Conservation (phyloP, 2,888 invertebrate genomes). For the Gymnoscelis rufifasciata region DNA sequence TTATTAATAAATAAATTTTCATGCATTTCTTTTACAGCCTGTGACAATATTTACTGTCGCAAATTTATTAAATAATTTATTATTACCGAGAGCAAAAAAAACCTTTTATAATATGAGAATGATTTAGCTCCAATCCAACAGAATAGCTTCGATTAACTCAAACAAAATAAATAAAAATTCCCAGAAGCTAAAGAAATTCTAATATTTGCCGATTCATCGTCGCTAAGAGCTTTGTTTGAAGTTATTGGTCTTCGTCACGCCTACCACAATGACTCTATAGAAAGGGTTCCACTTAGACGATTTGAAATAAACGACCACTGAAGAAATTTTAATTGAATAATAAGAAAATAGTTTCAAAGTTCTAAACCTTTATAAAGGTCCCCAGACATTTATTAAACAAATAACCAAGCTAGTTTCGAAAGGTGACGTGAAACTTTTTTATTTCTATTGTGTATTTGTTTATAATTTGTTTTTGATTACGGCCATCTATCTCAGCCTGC, state of each 20-base stretch:
- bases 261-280: conserved; percentile 57
- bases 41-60: too few species aligned
- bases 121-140: too few species aligned
- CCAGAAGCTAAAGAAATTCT: conserved; percentile 27
- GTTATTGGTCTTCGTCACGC: conserved; percentile 56
- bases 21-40: too few species aligned
- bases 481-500: conserved; percentile 33
- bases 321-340: conserved; percentile 54
- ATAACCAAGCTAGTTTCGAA: neutral
- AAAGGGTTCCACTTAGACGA: conserved; percentile 55
- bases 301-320: conserved; percentile 50
- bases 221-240: conserved; percentile 69
- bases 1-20: too few species aligned
- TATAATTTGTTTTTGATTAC: conserved; percentile 9
- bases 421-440: neutral
- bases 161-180: conserved; percentile 11
- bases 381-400: conserved; percentile 3
- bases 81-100: too few species aligned
- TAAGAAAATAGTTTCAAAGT: conserved; percentile 31
- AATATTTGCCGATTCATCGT: conserved; percentile 52
- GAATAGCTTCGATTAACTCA: conserved; percentile 2
- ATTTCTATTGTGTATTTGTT: conserved; percentile 10
- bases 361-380: conserved; percentile 4
- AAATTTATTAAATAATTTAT: too few species aligned
- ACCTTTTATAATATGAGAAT: too few species aligned